Conservation (phyloP, 2,797 vertebrate genomes). For the Anolis apletophallus region DNA sequence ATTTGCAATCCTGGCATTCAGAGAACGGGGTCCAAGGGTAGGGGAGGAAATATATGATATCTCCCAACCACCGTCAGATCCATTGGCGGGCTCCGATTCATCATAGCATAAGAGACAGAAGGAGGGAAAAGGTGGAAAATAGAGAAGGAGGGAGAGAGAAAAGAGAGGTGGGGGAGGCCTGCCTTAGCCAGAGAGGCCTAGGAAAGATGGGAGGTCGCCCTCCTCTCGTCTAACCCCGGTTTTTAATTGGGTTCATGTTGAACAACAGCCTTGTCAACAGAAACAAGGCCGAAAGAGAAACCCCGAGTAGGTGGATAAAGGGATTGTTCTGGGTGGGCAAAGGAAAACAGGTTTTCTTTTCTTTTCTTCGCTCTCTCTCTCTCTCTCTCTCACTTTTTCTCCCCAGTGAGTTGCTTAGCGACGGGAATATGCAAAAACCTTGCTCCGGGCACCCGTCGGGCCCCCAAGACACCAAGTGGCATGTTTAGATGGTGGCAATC, state of each 20-base stretch:
- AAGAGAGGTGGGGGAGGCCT: not conserved
- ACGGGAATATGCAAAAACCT: not conserved
- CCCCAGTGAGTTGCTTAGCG: constrained; percentile 33
- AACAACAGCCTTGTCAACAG: constrained; percentile 4
- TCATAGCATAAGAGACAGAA: not conserved
- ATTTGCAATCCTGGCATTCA: constrained; percentile 58
- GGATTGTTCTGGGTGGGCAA: constrained; percentile 14
- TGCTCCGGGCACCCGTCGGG: no score
- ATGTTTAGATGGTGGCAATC: no score
- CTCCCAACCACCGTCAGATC: not conserved
- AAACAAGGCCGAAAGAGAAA: not conserved
- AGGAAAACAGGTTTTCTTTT: no score
- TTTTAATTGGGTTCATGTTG: constrained; percentile 41
- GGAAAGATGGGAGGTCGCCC: constrained; percentile 9
- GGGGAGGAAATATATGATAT: no score
- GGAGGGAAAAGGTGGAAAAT: not conserved
- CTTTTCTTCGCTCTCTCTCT: not conserved
- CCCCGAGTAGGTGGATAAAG: not conserved
- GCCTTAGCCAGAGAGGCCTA: constrained; percentile 16
- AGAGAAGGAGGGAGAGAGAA: no score
- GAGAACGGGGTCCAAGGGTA: constrained; percentile 3
- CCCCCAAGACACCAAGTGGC: not conserved
- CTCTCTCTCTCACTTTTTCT: no score
- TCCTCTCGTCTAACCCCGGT: constrained; percentile 3
- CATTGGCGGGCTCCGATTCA: constrained; percentile 37